These are phyloP conservation scores for Monochamus alternatus DNA, from an alignment of 2,888 invertebrate species.

Conservation along the genomic window DNA sequence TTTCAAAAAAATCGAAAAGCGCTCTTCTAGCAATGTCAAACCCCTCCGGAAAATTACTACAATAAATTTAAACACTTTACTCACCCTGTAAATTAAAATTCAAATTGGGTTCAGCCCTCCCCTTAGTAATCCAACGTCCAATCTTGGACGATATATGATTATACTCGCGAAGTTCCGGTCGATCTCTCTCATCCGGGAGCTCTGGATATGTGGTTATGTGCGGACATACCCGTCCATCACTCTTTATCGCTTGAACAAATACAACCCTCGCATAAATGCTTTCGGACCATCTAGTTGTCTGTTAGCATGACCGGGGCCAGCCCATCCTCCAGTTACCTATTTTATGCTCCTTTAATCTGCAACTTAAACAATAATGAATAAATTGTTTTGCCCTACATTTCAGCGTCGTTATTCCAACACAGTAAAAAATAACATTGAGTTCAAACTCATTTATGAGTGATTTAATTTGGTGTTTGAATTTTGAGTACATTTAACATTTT, in stretches of 20 bases:
- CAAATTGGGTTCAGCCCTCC: constrained; percentile 68
- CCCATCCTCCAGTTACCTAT: constrained; percentile 34
- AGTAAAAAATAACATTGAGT: no score
- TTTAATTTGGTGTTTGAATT: no score
- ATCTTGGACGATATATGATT: constrained; percentile 72
- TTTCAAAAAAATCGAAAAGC: constrained; percentile 51
- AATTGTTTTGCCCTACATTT: no score
- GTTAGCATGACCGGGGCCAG: constrained; percentile 50
- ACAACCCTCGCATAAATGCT: constrained; percentile 68
- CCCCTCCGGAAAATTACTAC: constrained; percentile 60
- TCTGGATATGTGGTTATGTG: constrained; percentile 70
- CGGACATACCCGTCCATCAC: constrained; percentile 71
- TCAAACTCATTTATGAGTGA: no score
- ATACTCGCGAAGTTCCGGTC: constrained; percentile 70
- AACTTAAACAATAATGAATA: constrained; percentile 14
- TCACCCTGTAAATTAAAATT: constrained; percentile 71
- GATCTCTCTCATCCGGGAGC: constrained; percentile 66
- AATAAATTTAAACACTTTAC: constrained; percentile 67
- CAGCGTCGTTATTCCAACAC: no score
- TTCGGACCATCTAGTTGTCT: constrained; percentile 65
- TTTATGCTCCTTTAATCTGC: constrained; percentile 39
- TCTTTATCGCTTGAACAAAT: constrained; percentile 71
- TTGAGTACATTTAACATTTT: no score
- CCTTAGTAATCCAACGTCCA: constrained; percentile 68
- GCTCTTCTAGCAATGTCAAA: constrained; percentile 48